phyloP scores from a whole-genome alignment of 2,797 vertebrate species.

The Liasis olivaceus region DNA sequence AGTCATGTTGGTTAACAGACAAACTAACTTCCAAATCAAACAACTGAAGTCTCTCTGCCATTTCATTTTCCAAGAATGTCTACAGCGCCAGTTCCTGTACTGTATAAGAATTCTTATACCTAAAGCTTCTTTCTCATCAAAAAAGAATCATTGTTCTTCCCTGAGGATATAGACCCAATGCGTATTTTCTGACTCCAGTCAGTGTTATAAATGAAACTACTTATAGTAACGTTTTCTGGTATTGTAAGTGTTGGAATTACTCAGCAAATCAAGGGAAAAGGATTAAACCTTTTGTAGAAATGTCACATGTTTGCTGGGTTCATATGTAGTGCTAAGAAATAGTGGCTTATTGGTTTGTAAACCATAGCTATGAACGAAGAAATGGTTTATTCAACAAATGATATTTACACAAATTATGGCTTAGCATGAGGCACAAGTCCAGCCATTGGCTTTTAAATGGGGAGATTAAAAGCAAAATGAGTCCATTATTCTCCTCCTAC shows the following conservation, averaged over 20 bases:
- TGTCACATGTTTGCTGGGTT: conserved; percentile 51
- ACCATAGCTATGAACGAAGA: background rate
- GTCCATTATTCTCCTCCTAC: background rate
- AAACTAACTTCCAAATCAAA: background rate
- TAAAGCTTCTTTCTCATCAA: conserved; percentile 2
- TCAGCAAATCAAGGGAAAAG: conserved; percentile 54
- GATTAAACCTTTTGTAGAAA: conserved; percentile 58
- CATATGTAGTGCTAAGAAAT: background rate
- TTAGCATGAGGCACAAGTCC: background rate
- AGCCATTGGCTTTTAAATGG: background rate
- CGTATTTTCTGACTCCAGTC: conserved; percentile 32
- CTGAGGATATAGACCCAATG: conserved; percentile 39
- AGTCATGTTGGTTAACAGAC: background rate
- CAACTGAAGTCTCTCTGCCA: background rate
- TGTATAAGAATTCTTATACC: background rate
- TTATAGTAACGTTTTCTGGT: conserved; percentile 39
- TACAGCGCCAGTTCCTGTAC: background rate
- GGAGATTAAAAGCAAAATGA: too few species aligned
- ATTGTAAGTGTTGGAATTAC: conserved; percentile 54
- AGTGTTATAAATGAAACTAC: conserved; percentile 45
- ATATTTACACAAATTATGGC: background rate
- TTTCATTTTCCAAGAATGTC: background rate
- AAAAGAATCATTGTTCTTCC: conserved; percentile 15
- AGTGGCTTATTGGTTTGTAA: background rate
- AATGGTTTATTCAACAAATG: background rate